Base-by-base conservation (phyloP, 2,888 invertebrate genomes). In the Ditylenchus weischeri region DNA sequence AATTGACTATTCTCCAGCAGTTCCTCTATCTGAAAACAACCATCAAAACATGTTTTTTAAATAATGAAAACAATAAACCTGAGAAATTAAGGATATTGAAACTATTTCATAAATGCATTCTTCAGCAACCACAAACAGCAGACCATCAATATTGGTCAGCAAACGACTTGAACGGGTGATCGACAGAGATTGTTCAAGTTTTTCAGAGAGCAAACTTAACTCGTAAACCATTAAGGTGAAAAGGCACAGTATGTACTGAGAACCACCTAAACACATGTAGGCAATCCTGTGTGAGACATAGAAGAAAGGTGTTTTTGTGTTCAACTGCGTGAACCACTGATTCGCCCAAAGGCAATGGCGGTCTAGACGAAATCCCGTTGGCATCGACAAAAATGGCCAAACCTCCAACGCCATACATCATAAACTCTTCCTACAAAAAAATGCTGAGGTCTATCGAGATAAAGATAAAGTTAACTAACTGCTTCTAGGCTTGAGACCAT, bases 331-430 rank as follows among this genome's bases (percentile, higher is more conserved):
- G 50, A 19, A 50, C n/a, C 2, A 19, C 21, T 50, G 18, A 5
- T 5, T 18, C 18, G 50, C 50, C 50, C 50, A 50, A 50, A 18
- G 50, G 21, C 5, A 50, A 19, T 19, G 50, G 50, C 18, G 50
- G 3, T 50, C 50, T 18, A 50, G 50, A 50, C 6, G 50, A 50
- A 6, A 50, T 50, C 21, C 50, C 50, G 50, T 50, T 6, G n/a
- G n/a, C 50, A 50, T 50, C 21, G 18, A 50, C 50, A 21, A 50
- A n/a, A 50, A 50, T 50, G n/a, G 50, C 50, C 6, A 50, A 50
- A 19, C 50, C 50, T 50, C 21, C n/a, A 18, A 50, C 21, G 5
- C 50, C 50, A 21, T 18, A 50, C 21, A 50, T 18, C 21, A 50
- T 21, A 21, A 50, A 50, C n/a, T 50, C 50, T 21, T 50, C 50